These are phyloP conservation scores for Muschampia plurimacula DNA, from an alignment of 2,888 invertebrate genomes.

Conservation along the genomic window DNA sequence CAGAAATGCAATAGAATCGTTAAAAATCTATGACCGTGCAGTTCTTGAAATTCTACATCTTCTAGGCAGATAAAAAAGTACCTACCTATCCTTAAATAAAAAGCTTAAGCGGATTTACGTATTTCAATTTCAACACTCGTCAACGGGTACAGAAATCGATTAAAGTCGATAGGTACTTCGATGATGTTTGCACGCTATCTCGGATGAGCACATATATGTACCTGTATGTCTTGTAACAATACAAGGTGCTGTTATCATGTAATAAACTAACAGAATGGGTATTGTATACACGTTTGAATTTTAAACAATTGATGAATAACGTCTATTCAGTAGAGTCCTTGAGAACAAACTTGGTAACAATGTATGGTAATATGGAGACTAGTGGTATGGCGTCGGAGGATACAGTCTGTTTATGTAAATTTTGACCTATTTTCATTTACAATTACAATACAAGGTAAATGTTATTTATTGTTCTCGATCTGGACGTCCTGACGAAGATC, in stretches of 20 bases:
- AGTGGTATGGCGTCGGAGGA: background rate
- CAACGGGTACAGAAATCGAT: background rate
- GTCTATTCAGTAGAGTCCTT: slow-evolving; percentile 34
- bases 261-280: slow-evolving; percentile 34
- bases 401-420: background rate
- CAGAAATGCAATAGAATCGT: too few species aligned
- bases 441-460: too few species aligned
- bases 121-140: background rate
- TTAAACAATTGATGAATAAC: slow-evolving; percentile 34
- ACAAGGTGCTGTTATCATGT: slow-evolving; percentile 26
- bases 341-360: slow-evolving; percentile 13
- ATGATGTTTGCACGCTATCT: background rate
- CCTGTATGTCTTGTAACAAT: slow-evolving; percentile 1
- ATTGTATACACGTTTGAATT: slow-evolving; percentile 32
- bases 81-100: too few species aligned
- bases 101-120: background rate
- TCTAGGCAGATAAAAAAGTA: too few species aligned
- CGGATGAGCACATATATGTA: slow-evolving; percentile 4
- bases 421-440: background rate
- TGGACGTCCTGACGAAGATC: too few species aligned
- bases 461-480: too few species aligned
- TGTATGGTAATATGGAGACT: slow-evolving; percentile 19
- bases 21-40: too few species aligned
- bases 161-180: background rate
- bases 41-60: too few species aligned